A percentile compares a stretch with the other conserved stretches of the same genome.
These are phyloP conservation scores for Muraenolepis orangiensis DNA, from an alignment of 2,797 vertebrate species.

Conservation along the genomic window DNA sequence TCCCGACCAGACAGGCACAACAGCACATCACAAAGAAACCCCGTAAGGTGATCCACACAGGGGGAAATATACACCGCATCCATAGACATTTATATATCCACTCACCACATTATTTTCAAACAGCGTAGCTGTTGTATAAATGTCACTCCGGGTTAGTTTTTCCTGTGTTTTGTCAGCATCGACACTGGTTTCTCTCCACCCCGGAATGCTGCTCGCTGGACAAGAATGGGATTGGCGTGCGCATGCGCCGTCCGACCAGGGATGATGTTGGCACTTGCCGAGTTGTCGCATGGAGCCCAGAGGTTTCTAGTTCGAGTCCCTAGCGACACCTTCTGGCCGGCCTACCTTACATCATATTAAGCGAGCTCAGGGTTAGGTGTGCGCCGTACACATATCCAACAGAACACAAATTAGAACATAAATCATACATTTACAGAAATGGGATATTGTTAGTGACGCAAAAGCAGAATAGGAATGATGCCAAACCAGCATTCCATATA, in stretches of 20 bases:
- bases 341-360: too few species aligned
- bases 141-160: neutral
- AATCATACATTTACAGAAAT: too few species aligned
- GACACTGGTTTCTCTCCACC: slow-evolving; percentile 52
- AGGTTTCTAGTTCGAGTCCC: too few species aligned
- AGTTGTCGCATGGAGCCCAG: neutral
- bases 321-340: too few species aligned
- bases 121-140: neutral
- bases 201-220: slow-evolving; percentile 71
- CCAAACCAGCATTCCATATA: neutral
- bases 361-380: too few species aligned
- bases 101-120: neutral
- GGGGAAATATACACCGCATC: neutral
- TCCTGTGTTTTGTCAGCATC: neutral
- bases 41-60: neutral
- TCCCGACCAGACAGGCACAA: slow-evolving; percentile 9
- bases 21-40: slow-evolving; percentile 50
- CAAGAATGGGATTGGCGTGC: slow-evolving; percentile 72
- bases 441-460: too few species aligned
- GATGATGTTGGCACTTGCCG: slow-evolving; percentile 42
- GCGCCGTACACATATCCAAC: too few species aligned
- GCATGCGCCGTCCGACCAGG: slow-evolving; percentile 60
- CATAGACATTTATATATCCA: neutral
- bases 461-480: neutral
- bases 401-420: too few species aligned